Evolutionary conservation across 2,888 invertebrate species (phyloP), one percentile per base, ranked within the genome.

Genomic region (Neocrepidodera transversa): DNA sequence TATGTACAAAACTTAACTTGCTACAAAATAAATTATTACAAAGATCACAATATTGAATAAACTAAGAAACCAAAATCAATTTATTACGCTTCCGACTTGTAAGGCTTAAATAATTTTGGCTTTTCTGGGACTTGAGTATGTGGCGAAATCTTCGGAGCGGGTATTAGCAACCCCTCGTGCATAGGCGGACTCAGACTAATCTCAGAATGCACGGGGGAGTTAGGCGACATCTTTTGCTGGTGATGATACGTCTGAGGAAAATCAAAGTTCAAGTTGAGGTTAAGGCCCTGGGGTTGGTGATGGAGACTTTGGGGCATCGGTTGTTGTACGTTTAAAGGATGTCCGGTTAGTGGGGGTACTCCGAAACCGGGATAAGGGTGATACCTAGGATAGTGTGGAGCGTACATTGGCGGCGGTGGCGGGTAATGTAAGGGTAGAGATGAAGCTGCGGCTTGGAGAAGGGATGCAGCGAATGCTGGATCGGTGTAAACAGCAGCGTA

Each of bases 401-500:
- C 81, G 56, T 86, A 85, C 75, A 80, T 82, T 0, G 86, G 81
- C 8, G 86, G 86, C 0, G 86, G 85, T 79, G 83, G 76, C 63
- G 78, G 71, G 71, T 78, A 81, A 74, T 81, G 81, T 74, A 73
- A 71, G 82, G 87, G 72, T 79, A 85, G 81, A 55, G 82, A 76
- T 76, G 86, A 89, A 5, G 92, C 91, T 0, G 93, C 93, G 0
- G 96, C 95, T 74, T 96, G 95, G 1, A 95, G 85, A 6, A 97
- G 86, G 28, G 95, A 91, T 1, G 96, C 96, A 3, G 96, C 95
- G 71, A 97, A 88, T 0, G 94, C 90, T 0, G 97, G 96, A 74
- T 97, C 97, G 20, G 93, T 90, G 81, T 95, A 95, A 56, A 97
- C 94, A 0, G 94, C 92, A 0, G 93, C 91, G 80, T 95, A 95